Conservation (phyloP, 2,888 invertebrate genomes). For the Electrophaes corylata region DNA sequence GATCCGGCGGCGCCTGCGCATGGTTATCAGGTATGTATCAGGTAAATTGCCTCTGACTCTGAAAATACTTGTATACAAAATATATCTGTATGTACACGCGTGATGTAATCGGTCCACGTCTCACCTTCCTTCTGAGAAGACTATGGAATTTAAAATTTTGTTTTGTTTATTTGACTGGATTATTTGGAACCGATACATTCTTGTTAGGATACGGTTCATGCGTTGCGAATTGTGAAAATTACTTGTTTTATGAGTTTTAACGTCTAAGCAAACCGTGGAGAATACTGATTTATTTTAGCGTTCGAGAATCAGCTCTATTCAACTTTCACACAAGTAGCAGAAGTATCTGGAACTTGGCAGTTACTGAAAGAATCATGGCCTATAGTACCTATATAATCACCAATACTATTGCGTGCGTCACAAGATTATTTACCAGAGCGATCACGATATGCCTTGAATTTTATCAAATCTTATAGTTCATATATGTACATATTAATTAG, state of each 20-base stretch:
- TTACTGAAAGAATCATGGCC: constrained; percentile 20
- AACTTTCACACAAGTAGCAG: constrained; percentile 20
- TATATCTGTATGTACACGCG: constrained; percentile 17
- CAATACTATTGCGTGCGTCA: constrained; percentile 22
- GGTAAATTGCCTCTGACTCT: constrained; percentile 71
- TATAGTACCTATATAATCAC: too few species aligned
- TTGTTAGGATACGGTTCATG: constrained; percentile 17
- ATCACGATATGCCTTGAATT: constrained; percentile 5
- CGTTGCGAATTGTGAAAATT: constrained; percentile 22
- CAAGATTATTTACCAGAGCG: constrained; percentile 2
- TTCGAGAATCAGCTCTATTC: constrained; percentile 10
- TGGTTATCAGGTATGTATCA: constrained; percentile 60
- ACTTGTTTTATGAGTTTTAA: constrained; percentile 9
- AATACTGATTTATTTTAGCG: constrained; percentile 8
- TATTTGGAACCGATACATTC: constrained; percentile 20
- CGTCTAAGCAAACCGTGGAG: background rate
- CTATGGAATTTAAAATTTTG: constrained; percentile 42
- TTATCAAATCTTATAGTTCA: too few species aligned
- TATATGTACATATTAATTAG: background rate
- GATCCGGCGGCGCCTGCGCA: constrained; percentile 60
- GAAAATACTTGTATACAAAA: constrained; percentile 52
- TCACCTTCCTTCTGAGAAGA: constrained; percentile 52
- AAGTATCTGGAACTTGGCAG: constrained; percentile 8
- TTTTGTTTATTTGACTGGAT: constrained; percentile 42
- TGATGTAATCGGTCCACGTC: constrained; percentile 55